These are phyloP conservation scores for Trissolcus basalis DNA, from an alignment of 1,140 invertebrate genomes.

Conservation along the genomic window DNA sequence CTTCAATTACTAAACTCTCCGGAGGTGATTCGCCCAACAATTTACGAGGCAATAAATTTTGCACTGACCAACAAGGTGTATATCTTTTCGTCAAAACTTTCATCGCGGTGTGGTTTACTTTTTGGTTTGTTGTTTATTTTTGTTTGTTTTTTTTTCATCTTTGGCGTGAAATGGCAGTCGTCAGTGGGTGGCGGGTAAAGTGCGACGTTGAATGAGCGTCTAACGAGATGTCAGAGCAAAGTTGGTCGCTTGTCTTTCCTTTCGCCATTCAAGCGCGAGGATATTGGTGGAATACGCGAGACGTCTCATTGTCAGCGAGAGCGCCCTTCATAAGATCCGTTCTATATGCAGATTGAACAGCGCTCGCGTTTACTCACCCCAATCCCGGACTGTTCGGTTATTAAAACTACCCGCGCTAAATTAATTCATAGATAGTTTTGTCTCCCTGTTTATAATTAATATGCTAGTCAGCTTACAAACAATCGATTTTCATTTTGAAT, in stretches of 20 bases:
- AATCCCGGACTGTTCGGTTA: conserved; percentile 11
- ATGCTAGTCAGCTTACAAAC: neutral
- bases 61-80: too few species aligned
- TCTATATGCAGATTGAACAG: conserved; percentile 45
- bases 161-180: neutral
- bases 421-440: conserved; percentile 12
- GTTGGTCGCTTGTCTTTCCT: conserved; percentile 21
- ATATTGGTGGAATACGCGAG: conserved; percentile 35
- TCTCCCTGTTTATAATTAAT: neutral
- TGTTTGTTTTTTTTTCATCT: neutral
- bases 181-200: conserved; percentile 28
- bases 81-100: too few species aligned
- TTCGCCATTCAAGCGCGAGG: conserved; percentile 20
- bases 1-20: too few species aligned
- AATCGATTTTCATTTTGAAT: neutral
- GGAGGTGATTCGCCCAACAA: too few species aligned
- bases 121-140: neutral
- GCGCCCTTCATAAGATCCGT: conserved; percentile 37
- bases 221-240: conserved; percentile 36
- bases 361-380: conserved; percentile 10
- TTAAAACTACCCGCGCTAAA: conserved; percentile 20
- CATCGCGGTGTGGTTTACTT: neutral
- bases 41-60: too few species aligned
- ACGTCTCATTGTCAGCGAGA: conserved; percentile 42
- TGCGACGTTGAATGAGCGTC: conserved; percentile 30